Base-by-base conservation (phyloP, 2,888 invertebrate species). In the Sylvicola cinctus region DNA sequence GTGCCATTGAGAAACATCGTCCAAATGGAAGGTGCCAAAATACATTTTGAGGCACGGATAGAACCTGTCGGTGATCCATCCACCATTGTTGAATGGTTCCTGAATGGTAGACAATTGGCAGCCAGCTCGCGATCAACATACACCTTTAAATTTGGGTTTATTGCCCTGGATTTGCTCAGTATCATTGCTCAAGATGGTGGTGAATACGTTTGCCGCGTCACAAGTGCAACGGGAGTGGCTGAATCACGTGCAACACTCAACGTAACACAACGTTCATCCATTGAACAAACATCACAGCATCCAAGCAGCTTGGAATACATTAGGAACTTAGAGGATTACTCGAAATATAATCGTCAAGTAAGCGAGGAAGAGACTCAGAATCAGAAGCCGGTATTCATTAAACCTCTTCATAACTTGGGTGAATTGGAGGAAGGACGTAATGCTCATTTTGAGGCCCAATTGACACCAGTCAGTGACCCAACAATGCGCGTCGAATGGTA, bases 11-110 rank as follows among this genome's bases (percentile, higher is more conserved):
- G 71, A 49, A 80, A 85, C 61, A 66, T 77, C 42, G 65, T 75
- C 45, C 77, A 84, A 55, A 68, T 74, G 51, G 93, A 93, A 62
- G 87, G 91, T 58, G 85, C 85, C 51, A 75, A 84, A 53, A 76
- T 88, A 50, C 90, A 93, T 65, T 90, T 96, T 66, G 95, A 96
- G 65, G 93, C 91, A 54, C 79, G 90, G 60, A 83, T 95, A 61
- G 84, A 87, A 61, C 95, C 95, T 45, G 84, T 91, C 50, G 91
- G 91, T 44, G 95, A 96, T 61, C 90, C 93, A 42, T 80, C 79
- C 33, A 87, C 95, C 87, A 76, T 76, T 50, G 84, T 95, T 46
- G 90, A 93, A 62, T 96, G 93, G 93, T 85, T 76, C 54, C 73
- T 80, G 51, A 88, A 95, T 60, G 90, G 88, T 48, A 73, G 74